phyloP scores from a whole-genome alignment of 2,113 vertebrate species.

The Tursiops truncatus region DNA sequence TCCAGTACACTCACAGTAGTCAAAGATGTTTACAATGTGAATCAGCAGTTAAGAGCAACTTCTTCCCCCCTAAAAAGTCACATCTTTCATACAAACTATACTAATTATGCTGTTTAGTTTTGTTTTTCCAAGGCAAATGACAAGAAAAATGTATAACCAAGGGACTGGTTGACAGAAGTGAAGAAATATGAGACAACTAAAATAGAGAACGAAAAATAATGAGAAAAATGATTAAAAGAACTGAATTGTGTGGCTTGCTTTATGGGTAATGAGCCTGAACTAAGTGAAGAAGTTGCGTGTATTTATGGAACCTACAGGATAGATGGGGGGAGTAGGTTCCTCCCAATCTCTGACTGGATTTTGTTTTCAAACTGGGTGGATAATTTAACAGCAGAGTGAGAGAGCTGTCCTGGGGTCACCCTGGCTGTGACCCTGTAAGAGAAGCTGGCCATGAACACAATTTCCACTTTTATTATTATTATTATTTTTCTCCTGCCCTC shows the following conservation, averaged over 20 bases:
- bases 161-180: constrained; percentile 78
- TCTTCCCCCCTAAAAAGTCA: constrained; percentile 68
- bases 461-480: too few species aligned
- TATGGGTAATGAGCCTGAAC: constrained; percentile 72
- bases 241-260: constrained; percentile 46
- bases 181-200: constrained; percentile 78
- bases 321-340: not conserved
- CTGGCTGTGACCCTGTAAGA: not conserved
- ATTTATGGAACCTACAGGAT: not conserved
- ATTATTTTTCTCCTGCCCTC: accelerated
- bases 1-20: constrained; percentile 60
- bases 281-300: constrained; percentile 50
- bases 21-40: constrained; percentile 81
- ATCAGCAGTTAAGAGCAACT: constrained; percentile 83
- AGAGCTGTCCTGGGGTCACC: not conserved
- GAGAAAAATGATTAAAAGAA: constrained; percentile 71
- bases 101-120: constrained; percentile 83
- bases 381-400: not conserved
- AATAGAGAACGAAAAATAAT: constrained; percentile 70
- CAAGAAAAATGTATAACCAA: constrained; percentile 83
- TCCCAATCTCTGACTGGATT: not conserved
- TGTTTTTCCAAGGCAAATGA: constrained; percentile 80
- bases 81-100: constrained; percentile 80
- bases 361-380: not conserved
- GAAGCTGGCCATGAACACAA: not conserved